Evolutionary conservation across 2,888 invertebrate genomes (phyloP).

Genomic region (Gastracanthus pulcherrimus): DNA sequence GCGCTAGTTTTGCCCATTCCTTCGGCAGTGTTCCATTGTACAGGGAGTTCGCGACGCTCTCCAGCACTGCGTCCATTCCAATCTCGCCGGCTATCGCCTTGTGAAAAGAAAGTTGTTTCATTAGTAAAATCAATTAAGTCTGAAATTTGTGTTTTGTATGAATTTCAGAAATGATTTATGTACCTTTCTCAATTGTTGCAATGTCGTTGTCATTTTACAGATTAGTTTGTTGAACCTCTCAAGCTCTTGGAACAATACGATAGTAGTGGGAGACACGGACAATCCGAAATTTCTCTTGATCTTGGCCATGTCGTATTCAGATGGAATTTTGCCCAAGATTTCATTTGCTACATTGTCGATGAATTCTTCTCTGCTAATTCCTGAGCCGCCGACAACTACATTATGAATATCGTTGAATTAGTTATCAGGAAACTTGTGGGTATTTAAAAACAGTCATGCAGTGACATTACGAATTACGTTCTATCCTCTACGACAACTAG

Average conservation of each 20-base stretch:
- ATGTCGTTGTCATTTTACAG: slow-evolving; percentile 83
- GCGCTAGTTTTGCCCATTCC: slow-evolving; percentile 90
- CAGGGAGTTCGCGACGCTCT: slow-evolving; percentile 89
- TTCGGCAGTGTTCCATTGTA: slow-evolving; percentile 91
- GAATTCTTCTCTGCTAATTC: slow-evolving; percentile 91
- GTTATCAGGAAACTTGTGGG: not conserved
- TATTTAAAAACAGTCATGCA: not conserved
- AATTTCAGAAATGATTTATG: not conserved
- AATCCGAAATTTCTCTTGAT: slow-evolving; percentile 89
- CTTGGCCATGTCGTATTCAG: slow-evolving; percentile 88
- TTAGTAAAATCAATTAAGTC: not conserved
- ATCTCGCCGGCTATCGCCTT: slow-evolving; percentile 93
- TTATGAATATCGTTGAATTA: not conserved
- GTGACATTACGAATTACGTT: not conserved
- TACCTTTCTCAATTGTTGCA: slow-evolving; percentile 85
- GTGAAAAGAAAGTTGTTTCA: not conserved
- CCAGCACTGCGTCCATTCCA: slow-evolving; percentile 92
- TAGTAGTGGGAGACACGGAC: slow-evolving; percentile 89
- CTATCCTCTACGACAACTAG: not conserved
- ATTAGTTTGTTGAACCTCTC: slow-evolving; percentile 92
- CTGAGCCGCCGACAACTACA: slow-evolving; percentile 83
- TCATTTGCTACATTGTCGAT: slow-evolving; percentile 89
- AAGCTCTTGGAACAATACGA: slow-evolving; percentile 93
- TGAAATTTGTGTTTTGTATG: not conserved
- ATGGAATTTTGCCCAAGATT: slow-evolving; percentile 87